phyloP scores from a whole-genome alignment of 2,113 vertebrate species.

The Lepisosteus oculatus region DNA sequence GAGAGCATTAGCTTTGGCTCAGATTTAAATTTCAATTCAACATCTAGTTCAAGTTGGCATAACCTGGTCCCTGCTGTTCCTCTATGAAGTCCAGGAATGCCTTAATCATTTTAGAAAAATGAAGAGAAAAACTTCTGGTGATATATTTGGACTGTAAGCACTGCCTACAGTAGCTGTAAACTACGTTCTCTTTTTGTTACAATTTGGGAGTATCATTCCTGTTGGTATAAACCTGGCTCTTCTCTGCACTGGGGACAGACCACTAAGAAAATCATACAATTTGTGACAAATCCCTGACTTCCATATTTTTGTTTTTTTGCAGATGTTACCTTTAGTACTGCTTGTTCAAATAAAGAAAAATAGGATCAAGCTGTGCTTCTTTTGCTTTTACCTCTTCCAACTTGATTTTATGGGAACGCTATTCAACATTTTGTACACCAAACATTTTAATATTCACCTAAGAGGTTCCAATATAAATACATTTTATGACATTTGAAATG shows the following conservation, averaged over 20 bases:
- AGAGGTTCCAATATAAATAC: conserved; percentile 48
- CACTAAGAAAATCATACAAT: conserved; percentile 49
- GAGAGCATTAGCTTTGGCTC: not conserved
- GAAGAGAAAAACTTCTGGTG: not conserved
- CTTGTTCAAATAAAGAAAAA: conserved; percentile 50
- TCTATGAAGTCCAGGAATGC: not conserved
- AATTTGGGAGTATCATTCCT: conserved; percentile 25
- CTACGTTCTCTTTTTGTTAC: conserved; percentile 3
- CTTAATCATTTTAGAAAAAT: conserved; percentile 9
- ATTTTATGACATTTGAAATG: conserved; percentile 32
- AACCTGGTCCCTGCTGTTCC: not conserved
- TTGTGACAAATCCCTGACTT: conserved; percentile 38
- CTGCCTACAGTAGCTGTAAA: not conserved
- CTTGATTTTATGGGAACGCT: conserved; percentile 61
- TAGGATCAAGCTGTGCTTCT: conserved; percentile 38
- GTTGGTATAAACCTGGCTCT: conserved; percentile 26
- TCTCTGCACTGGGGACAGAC: conserved; percentile 32
- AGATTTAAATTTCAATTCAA: not conserved
- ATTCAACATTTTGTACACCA: conserved; percentile 50
- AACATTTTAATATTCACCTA: conserved; percentile 55
- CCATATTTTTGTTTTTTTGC: conserved; percentile 36
- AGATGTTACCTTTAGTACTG: conserved; percentile 54
- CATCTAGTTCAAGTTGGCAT: not conserved
- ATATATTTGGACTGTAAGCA: not conserved
- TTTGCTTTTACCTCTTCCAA: conserved; percentile 25